A percentile compares a stretch with the other conserved stretches of the same genome.
Evolutionary conservation across 2,113 vertebrate species (phyloP).

Genomic region (Dasyprocta punctata): DNA sequence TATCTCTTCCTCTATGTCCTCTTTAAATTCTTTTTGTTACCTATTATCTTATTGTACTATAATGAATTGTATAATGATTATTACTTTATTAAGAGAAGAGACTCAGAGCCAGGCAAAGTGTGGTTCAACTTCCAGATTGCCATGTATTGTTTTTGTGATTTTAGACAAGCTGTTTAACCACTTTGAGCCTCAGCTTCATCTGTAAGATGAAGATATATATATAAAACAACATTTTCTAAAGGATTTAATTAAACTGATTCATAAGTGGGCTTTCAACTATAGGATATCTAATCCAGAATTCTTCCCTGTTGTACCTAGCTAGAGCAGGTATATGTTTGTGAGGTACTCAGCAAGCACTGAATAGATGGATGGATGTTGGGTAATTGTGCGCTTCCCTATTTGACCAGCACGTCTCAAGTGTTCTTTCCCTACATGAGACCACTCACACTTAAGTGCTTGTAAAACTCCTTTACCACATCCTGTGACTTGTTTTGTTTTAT

Average conservation of each 20-base stretch:
- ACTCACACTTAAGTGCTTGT: neutral
- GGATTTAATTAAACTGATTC: conserved; percentile 13
- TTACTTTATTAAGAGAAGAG: conserved; percentile 54
- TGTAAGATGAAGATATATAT: neutral
- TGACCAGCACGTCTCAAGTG: neutral
- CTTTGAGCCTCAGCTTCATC: conserved; percentile 34
- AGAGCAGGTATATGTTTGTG: neutral
- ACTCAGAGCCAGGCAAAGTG: conserved; percentile 36
- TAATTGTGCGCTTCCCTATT: neutral
- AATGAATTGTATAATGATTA: conserved; percentile 31
- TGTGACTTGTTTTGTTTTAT: neutral
- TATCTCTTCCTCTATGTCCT: neutral
- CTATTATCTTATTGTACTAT: neutral
- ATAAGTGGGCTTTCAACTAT: neutral
- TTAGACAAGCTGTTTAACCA: neutral
- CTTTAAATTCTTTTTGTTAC: conserved; percentile 49
- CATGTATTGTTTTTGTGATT: conserved; percentile 29
- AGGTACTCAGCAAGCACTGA: neutral
- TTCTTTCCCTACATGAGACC: neutral
- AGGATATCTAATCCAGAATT: neutral
- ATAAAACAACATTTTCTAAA: neutral
- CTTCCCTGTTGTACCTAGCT: neutral
- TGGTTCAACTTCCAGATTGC: conserved; percentile 50
- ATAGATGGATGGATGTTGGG: neutral
- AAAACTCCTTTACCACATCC: neutral